These are phyloP conservation scores for Netelia fuscicornis DNA, from an alignment of 2,888 invertebrate genomes.

Conservation along the genomic window DNA sequence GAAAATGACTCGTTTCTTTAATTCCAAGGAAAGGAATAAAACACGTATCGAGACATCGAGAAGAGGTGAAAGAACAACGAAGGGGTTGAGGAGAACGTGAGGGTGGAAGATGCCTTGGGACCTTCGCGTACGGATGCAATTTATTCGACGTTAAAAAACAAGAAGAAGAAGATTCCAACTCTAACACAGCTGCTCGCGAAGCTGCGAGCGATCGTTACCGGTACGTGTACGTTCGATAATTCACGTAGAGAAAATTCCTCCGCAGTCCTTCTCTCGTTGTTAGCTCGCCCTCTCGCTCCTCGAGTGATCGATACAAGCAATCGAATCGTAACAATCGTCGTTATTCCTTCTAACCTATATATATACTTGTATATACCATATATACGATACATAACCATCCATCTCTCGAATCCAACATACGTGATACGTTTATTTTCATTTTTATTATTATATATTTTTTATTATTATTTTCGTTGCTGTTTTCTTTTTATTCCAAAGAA, in stretches of 20 bases:
- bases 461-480: neutral
- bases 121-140: constrained; percentile 65
- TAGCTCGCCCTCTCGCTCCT: constrained; percentile 35
- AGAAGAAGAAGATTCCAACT: constrained; percentile 14
- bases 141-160: constrained; percentile 66
- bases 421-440: constrained; percentile 54
- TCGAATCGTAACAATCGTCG: constrained; percentile 68
- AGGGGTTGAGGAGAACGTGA: neutral
- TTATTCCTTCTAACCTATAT: constrained; percentile 17
- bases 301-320: constrained; percentile 62
- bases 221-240: constrained; percentile 58
- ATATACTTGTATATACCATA: neutral
- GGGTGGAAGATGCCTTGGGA: constrained; percentile 24
- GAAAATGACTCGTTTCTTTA: too few species aligned
- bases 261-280: constrained; percentile 51
- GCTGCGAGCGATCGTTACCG: constrained; percentile 9
- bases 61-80: constrained; percentile 41
- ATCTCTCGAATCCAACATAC: constrained; percentile 52
- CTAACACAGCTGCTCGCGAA: constrained; percentile 43
- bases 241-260: constrained; percentile 64
- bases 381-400: constrained; percentile 46
- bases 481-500: constrained; percentile 43
- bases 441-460: neutral
- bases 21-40: too few species aligned
- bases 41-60: constrained; percentile 8